Conservation (phyloP, 2,113 vertebrate species). For the Gobio gobio region DNA sequence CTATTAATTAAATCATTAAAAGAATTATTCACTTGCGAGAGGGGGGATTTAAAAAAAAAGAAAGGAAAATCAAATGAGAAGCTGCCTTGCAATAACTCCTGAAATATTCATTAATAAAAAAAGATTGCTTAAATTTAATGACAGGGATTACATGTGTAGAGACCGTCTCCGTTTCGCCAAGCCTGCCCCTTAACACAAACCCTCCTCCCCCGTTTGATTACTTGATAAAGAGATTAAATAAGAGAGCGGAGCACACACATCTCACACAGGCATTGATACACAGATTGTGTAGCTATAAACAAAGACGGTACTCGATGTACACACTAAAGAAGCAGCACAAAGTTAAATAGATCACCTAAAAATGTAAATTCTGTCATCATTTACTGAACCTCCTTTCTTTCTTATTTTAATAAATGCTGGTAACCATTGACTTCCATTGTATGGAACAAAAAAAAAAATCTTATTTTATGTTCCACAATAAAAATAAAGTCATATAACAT, state of each 20-base stretch:
- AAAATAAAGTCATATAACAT: too few species aligned
- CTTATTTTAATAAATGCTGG: too few species aligned
- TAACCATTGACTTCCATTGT: background rate
- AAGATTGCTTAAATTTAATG: constrained; percentile 76
- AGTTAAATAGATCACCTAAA: background rate
- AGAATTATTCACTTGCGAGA: constrained; percentile 75
- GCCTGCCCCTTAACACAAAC: constrained; percentile 65
- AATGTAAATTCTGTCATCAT: background rate
- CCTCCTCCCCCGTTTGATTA: constrained; percentile 67
- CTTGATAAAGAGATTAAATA: constrained; percentile 66
- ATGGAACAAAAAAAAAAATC: background rate
- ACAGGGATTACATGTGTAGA: constrained; percentile 82
- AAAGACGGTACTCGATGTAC: constrained; percentile 38
- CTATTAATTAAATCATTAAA: constrained; percentile 85
- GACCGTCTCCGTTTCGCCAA: constrained; percentile 68
- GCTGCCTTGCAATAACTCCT: constrained; percentile 75
- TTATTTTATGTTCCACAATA: too few species aligned
- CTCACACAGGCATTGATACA: constrained; percentile 23
- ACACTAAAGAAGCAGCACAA: constrained; percentile 25
- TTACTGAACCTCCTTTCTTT: background rate
- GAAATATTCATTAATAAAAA: constrained; percentile 81
- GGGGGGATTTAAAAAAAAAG: constrained; percentile 61
- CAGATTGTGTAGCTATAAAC: constrained; percentile 48
- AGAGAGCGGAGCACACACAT: background rate
- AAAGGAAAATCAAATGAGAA: constrained; percentile 64